These are phyloP conservation scores for Tenualosa thibaudeaui DNA, from an alignment of 2,797 vertebrate species.

Conservation along the genomic window DNA sequence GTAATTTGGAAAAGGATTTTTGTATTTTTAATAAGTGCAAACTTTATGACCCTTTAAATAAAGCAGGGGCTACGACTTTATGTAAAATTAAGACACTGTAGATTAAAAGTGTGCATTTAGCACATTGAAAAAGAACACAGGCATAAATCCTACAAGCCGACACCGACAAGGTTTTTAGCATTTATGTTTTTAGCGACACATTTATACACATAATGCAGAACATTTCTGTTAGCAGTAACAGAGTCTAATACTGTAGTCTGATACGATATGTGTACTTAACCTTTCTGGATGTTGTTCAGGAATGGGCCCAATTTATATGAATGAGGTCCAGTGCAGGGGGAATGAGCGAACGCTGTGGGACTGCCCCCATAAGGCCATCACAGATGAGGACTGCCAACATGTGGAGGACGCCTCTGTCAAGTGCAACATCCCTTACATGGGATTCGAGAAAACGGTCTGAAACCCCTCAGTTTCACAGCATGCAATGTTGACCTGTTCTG, in stretches of 20 bases:
- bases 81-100: not conserved
- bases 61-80: too few relatives aligned
- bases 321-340: slow-evolving; percentile 87
- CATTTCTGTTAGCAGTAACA: not conserved
- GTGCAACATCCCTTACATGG: slow-evolving; percentile 91
- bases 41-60: not conserved
- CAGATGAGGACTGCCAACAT: slow-evolving; percentile 87
- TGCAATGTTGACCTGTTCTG: not conserved
- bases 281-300: slow-evolving; percentile 65
- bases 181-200: too few relatives aligned
- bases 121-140: not conserved
- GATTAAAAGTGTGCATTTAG: not conserved
- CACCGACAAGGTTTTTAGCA: too few relatives aligned
- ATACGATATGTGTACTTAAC: not conserved
- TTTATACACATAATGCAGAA: not conserved
- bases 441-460: slow-evolving; percentile 86
- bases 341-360: slow-evolving; percentile 86
- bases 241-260: too few relatives aligned
- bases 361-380: slow-evolving; percentile 89
- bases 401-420: slow-evolving; percentile 82
- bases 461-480: slow-evolving; percentile 24
- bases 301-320: slow-evolving; percentile 90
- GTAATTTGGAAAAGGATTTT: not conserved
- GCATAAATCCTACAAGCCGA: too few relatives aligned
- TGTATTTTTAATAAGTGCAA: not conserved